Percentiles rank a stretch among this genome's conserved stretches.
Conservation (phyloP, 2,888 invertebrate genomes). For the Leucozona laternaria region DNA sequence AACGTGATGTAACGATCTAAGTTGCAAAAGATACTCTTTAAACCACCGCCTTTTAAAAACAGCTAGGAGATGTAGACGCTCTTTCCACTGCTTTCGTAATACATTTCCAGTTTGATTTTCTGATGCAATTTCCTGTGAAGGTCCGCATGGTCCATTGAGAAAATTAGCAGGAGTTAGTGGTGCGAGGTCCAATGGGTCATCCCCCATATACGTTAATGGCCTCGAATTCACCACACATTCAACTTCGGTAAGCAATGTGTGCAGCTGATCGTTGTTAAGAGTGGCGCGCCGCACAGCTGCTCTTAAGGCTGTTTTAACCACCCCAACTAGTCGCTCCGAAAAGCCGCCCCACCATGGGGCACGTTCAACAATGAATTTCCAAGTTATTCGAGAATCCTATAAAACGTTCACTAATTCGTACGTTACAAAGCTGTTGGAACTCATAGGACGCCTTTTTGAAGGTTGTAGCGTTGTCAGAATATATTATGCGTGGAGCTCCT, state of each 20-base stretch:
- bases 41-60: constrained; percentile 47
- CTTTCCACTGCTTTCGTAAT: constrained; percentile 42
- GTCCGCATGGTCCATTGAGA: neutral
- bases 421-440: too few species aligned
- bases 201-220: too few species aligned
- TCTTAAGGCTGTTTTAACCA: constrained; percentile 39
- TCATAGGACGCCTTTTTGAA: constrained; percentile 39
- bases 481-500: constrained; percentile 31
- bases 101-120: constrained; percentile 1
- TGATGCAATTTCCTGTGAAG: too few species aligned
- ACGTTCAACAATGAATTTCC: too few species aligned
- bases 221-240: too few species aligned
- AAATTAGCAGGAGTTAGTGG: constrained; percentile 29
- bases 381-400: too few species aligned
- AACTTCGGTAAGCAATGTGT: too few species aligned
- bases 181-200: neutral
- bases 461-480: constrained; percentile 48
- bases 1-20: too few species aligned
- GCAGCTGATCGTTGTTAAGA: constrained; percentile 32
- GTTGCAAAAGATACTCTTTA: constrained; percentile 1
- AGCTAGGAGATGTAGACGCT: constrained; percentile 30
- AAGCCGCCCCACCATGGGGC: too few species aligned
- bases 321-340: neutral
- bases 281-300: constrained; percentile 24
- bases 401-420: too few species aligned